Percentiles rank a stretch among this genome's conserved stretches.
These are phyloP conservation scores for Napeogenes sylphis DNA, from an alignment of 2,888 invertebrate species.

Conservation along the genomic window DNA sequence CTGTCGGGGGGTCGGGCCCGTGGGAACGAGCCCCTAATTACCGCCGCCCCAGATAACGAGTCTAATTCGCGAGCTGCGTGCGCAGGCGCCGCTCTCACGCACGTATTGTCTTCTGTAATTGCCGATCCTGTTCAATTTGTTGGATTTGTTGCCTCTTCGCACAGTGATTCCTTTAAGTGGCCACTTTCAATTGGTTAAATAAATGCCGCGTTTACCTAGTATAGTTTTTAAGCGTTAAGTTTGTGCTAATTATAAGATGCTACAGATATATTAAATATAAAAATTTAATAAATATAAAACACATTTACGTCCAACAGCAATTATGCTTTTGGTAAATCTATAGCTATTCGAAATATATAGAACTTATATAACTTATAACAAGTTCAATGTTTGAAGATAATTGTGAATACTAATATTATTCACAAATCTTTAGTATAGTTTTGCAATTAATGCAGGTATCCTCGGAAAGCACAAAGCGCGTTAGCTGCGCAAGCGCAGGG, in stretches of 20 bases:
- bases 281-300: too few relatives aligned
- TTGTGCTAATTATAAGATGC: neutral
- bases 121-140: slow-evolving; percentile 76
- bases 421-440: slow-evolving; percentile 12
- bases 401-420: slow-evolving; percentile 10
- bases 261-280: too few relatives aligned
- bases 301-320: too few relatives aligned
- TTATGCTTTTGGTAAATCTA: too few relatives aligned
- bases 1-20: slow-evolving; percentile 54
- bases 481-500: slow-evolving; percentile 55
- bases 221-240: slow-evolving; percentile 9
- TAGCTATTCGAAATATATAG: too few relatives aligned
- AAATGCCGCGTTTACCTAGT: slow-evolving; percentile 53
- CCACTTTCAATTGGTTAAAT: slow-evolving; percentile 73
- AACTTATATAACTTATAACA: too few relatives aligned
- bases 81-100: slow-evolving; percentile 72
- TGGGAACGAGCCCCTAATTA: slow-evolving; percentile 74
- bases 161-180: slow-evolving; percentile 76
- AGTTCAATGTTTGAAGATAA: neutral
- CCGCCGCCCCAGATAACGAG: slow-evolving; percentile 67
- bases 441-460: slow-evolving; percentile 20
- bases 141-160: slow-evolving; percentile 68
- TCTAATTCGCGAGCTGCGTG: slow-evolving; percentile 75
- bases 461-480: slow-evolving; percentile 23
- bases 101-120: slow-evolving; percentile 77